Evolutionary conservation across 2,113 vertebrate species (phyloP), one percentile per base, ranked within the genome.

Genomic region (Hoplias malabaricus): DNA sequence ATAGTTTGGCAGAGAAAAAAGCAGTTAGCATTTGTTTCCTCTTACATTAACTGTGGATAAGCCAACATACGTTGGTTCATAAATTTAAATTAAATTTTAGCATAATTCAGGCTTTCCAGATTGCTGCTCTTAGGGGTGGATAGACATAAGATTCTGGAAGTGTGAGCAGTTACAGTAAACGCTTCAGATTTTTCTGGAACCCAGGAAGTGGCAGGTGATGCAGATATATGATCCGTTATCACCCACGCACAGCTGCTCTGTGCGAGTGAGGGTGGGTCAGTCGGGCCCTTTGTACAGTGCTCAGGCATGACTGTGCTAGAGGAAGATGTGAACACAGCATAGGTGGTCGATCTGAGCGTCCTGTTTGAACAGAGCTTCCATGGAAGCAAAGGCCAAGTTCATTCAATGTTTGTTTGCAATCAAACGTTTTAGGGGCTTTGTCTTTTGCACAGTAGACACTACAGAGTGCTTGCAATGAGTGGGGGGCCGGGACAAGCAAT

Each of bases 181-280:
- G 1, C 34, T 25, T 6, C 11, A 3, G 21, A 53, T 54, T n/a
- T 56, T 36, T 67, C 48, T 31, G 40, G 40, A 74, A 48, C 27
- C 27, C 48, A 31, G 62, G 73, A 76, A 76, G 65, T 14, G 23
- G 33, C 12, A 38, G 63, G 25, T 62, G 14, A 10, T 1, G 42
- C 46, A 42, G 73, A 76, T 40, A 66, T 42, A 76, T 67, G 27
- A 76, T 76, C 46, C 13, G 48, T 56, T 57, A 54, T 67, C 73
- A 53, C 73, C 48, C 62, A 68, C 73, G 25, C 73, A 76, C 73
- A 76, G 48, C 34, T 67, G 63, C 50, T 40, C 23, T 14, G 29
- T 27, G 2, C 5, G 7, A 66, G 43, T 27, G 5, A 29, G 42
- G 42, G 62, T 25, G 43, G 27, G 56, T 50, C 19, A 19, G 31